phyloP scores from a whole-genome alignment of 2,888 invertebrate genomes.

The Cerceris ruficornis region DNA sequence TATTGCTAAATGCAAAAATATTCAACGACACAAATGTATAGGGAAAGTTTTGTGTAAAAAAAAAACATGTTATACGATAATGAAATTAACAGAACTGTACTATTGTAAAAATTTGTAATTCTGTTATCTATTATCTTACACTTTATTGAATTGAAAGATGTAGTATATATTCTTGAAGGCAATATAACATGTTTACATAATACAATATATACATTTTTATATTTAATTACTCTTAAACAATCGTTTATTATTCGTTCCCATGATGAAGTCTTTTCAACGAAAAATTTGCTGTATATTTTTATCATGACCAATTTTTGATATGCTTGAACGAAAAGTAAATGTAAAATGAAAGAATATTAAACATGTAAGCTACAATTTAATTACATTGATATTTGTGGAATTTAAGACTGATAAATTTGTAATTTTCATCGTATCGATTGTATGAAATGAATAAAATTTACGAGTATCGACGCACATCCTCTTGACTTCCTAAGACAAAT shows the following conservation, averaged over 20 bases:
- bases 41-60: too few species aligned
- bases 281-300: too few species aligned
- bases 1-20: too few species aligned
- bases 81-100: too few species aligned
- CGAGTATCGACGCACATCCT: slow-evolving; percentile 52
- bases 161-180: not conserved
- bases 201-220: slow-evolving; percentile 8
- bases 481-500: slow-evolving; percentile 50
- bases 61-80: too few species aligned
- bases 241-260: not conserved
- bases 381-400: slow-evolving; percentile 1
- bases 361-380: not conserved
- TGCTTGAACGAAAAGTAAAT: not conserved
- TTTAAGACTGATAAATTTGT: not conserved
- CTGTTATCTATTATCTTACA: too few species aligned
- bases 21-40: too few species aligned
- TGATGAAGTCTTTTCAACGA: too few species aligned
- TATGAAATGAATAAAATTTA: slow-evolving; percentile 15
- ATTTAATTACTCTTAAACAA: slow-evolving; percentile 1
- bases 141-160: not conserved
- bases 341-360: slow-evolving; percentile 7
- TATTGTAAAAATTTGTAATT: too few species aligned
- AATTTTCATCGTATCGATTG: slow-evolving; percentile 6
- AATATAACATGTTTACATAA: not conserved
- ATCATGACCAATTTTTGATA: too few species aligned